Base-by-base conservation (phyloP, 2,888 invertebrate genomes). In the Nymphalis urticae region DNA sequence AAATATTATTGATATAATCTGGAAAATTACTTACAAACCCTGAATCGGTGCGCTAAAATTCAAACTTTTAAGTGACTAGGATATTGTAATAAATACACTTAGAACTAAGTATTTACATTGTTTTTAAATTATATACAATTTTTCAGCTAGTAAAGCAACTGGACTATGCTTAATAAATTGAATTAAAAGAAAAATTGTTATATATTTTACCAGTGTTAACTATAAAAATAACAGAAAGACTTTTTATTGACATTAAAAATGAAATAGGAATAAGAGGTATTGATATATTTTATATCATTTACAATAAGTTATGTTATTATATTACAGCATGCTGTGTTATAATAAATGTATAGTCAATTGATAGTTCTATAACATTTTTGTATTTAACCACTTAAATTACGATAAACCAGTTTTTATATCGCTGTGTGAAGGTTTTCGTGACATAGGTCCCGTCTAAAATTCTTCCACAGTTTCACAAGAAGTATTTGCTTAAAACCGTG, bases 51-150 rank as follows among this genome's bases (percentile, higher is more conserved):
- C 70, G 72, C 70, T 72, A 68, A 72, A 68, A 63, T 72, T 70
- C 72, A 72, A 67, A 71, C 69, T 66, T 72, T 13, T 60, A 68
- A 65, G 72, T 72, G 72, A 72, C 72, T 72, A 72, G 72, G 70
- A 63, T 42, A 58, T 48, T 70, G 50, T 24, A 70, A 72, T 70
- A 72, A 72, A 72, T 72, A 72, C 47, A 70, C 62, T 66, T 72
- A 68, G 63, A 62, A 42, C 54, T 68, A 72, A 54, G 66, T 72
- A 72, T 72, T 72, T 72, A 72, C 72, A 62, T 42, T 71, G 63
- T 24, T 48, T 66, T 62, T 32, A 54, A 48, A 61, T 48, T 68
- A 69, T 69, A 51, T 71, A 72, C 66, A 72, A 62, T 66, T 10
- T 51, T 64, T 54, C 56, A 60, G 19, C 53, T 59, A 62, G 50